Conservation (phyloP, 1,140 invertebrate genomes). For the Drosophila fuyamai region DNA sequence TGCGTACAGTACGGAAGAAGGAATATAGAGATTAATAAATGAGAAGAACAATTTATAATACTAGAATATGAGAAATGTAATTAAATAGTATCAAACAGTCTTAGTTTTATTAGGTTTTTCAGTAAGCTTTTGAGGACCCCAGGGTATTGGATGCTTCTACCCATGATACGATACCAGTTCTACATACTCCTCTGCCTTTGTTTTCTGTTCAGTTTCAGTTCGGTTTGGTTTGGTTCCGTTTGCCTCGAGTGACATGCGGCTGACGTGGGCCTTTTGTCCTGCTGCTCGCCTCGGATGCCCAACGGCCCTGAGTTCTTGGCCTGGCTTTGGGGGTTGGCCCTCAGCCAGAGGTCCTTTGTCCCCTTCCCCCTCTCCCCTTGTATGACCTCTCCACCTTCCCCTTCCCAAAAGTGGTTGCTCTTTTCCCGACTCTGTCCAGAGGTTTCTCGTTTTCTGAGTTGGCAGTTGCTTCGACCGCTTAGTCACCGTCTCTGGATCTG, state of each 20-base stretch:
- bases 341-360: not conserved
- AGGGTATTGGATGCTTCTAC: constrained; percentile 4
- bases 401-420: constrained; percentile 10
- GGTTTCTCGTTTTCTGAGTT: constrained; percentile 11
- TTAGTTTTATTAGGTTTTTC: not conserved
- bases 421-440: constrained; percentile 57
- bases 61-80: no score
- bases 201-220: not conserved
- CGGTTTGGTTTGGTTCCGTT: constrained; percentile 47
- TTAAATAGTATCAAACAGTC: no score
- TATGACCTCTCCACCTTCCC: not conserved
- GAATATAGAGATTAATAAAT: no score
- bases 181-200: not conserved
- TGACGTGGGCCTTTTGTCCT: constrained; percentile 58
- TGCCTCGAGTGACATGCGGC: constrained; percentile 72
- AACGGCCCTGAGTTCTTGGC: constrained; percentile 27
- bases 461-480: constrained; percentile 23
- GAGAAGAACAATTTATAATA: no score
- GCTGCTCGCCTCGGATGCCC: constrained; percentile 33
- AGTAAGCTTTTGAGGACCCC: not conserved
- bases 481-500: constrained; percentile 26
- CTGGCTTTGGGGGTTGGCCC: constrained; percentile 8
- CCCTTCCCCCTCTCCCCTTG: not conserved
- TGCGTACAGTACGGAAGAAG: no score
- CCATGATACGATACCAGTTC: no score